Base-by-base conservation (phyloP, 2,888 invertebrate species). In the Epinotia nisella region DNA sequence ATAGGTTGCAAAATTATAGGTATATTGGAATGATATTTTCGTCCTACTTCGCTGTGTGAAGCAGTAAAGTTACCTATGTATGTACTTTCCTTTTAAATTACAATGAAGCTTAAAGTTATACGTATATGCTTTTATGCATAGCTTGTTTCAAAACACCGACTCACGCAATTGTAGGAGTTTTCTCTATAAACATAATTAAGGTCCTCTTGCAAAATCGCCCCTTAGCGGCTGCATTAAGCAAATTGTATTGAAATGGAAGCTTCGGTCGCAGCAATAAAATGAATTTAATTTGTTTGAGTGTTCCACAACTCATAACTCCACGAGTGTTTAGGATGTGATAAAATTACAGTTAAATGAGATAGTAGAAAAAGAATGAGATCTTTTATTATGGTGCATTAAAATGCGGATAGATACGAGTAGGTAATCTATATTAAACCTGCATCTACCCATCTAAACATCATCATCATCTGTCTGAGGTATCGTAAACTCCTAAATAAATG, bases 251-350 rank as follows among this genome's bases (percentile, higher is more conserved):
- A 86, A 89, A 88, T 84, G 85, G 83, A 81, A 82, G 83, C 82
- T 77, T 79, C 81, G 80, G 85, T 86, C 84, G 82, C 85, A 84
- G 86, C 86, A 85, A 86, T 89, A 87, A 89, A 90, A 86, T 87
- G 83, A 88, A 87, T 81, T 88, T 87, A 85, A 90, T 89, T 87
- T 87, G 85, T 85, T 81, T 84, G 86, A 90, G 89, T 86, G 85
- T 78, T 76, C 76, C 69, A 69, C 67, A 61, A 71, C 24, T 74
- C 74, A 74, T 74, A 70, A 70, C 60, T 74, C 49, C 19, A 51
- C 17, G 70, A 65, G 65, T 55, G 65, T 66, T 74, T 74, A 61
- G 70, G 55, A 74, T 60, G 65, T 56, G 41, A 56, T 70, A 45
- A 65, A 67, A 65, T 59, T 65, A 55, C 55, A n/a, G n/a, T 21